Percentiles rank a stretch among this genome's conserved stretches.
Conservation (phyloP, 2,797 vertebrate genomes). For the Rhinogobio ventralis region DNA sequence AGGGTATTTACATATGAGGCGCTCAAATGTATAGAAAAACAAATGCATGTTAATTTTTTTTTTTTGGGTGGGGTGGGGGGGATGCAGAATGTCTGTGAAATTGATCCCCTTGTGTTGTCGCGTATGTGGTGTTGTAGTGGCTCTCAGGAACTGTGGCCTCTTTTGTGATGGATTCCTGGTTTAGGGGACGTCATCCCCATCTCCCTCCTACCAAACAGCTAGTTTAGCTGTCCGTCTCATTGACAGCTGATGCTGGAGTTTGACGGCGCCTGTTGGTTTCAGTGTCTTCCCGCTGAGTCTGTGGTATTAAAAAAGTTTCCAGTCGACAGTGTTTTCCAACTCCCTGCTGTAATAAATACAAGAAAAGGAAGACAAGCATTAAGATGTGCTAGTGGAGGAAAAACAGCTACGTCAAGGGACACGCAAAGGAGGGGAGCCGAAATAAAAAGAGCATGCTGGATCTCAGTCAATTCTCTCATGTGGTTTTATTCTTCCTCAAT, state of each 20-base stretch:
- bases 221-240: slow-evolving; percentile 52
- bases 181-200: slow-evolving; percentile 33
- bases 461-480: slow-evolving; percentile 48
- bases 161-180: slow-evolving; percentile 48
- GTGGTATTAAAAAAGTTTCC: slow-evolving; percentile 63
- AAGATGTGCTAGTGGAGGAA: slow-evolving; percentile 35
- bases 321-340: slow-evolving; percentile 54
- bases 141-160: slow-evolving; percentile 43
- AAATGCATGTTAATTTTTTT: slow-evolving; percentile 25
- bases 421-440: background rate
- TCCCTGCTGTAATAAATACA: slow-evolving; percentile 52
- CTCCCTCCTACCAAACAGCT: slow-evolving; percentile 39
- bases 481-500: slow-evolving; percentile 60
- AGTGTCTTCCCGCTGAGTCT: slow-evolving; percentile 68
- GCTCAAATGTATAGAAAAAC: slow-evolving; percentile 42
- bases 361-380: slow-evolving; percentile 57
- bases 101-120: slow-evolving; percentile 36
- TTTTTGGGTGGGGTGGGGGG: background rate
- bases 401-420: slow-evolving; percentile 11
- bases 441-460: slow-evolving; percentile 23
- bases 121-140: slow-evolving; percentile 38
- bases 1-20: slow-evolving; percentile 26
- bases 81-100: slow-evolving; percentile 39
- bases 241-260: slow-evolving; percentile 53
- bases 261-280: slow-evolving; percentile 66